Conservation (phyloP, 2,888 invertebrate genomes). For the Lymantria monacha region DNA sequence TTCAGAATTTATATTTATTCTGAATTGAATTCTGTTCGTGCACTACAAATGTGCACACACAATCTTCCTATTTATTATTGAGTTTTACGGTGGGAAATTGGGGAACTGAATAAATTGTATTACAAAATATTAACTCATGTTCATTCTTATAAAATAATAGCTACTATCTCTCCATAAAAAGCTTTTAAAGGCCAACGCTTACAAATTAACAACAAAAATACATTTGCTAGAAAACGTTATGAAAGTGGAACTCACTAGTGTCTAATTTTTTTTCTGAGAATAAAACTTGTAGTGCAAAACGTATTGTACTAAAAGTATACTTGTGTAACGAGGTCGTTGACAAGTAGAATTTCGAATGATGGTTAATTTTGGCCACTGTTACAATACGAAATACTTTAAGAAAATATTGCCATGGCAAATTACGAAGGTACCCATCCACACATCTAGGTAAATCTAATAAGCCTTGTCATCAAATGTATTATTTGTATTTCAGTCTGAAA, state of each 20-base stretch:
- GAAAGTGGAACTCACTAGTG: neutral
- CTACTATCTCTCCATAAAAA: neutral
- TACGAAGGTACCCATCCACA: too few relatives aligned
- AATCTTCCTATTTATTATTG: too few relatives aligned
- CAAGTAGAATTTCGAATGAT: neutral
- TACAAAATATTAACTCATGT: neutral
- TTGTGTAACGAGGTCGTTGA: neutral
- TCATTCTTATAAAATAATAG: neutral
- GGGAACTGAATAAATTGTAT: too few relatives aligned
- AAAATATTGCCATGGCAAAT: neutral
- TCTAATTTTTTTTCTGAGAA: constrained; percentile 3
- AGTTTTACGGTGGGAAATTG: too few relatives aligned
- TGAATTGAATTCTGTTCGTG: too few relatives aligned
- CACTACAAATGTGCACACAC: too few relatives aligned
- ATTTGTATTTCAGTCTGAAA: too few relatives aligned
- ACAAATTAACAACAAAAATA: neutral
- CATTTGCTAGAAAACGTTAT: neutral
- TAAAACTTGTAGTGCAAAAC: neutral
- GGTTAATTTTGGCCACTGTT: neutral
- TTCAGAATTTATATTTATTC: too few relatives aligned
- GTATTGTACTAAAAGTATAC: neutral
- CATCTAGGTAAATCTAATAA: too few relatives aligned
- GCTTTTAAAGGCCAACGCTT: neutral
- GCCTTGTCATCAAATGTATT: too few relatives aligned
- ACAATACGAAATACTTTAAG: neutral